phyloP scores from a whole-genome alignment of 2,888 invertebrate genomes.

The Apotomis capreana region DNA sequence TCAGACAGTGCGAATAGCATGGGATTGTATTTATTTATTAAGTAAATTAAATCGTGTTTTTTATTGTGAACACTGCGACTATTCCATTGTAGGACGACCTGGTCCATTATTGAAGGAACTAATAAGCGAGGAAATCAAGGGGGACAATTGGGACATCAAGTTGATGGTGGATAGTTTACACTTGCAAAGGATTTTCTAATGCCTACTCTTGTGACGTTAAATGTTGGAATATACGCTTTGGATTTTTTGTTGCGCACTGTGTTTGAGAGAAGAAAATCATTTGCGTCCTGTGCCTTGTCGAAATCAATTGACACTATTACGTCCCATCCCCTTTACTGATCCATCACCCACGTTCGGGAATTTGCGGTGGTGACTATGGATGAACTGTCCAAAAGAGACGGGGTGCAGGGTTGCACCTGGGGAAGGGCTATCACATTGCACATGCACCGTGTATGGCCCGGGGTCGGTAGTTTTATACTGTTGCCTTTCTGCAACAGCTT shows the following conservation, averaged over 20 bases:
- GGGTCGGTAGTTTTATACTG: not conserved
- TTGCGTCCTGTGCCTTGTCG: not conserved
- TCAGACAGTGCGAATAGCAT: no score
- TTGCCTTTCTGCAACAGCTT: no score
- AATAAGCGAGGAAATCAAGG: no score
- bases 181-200: not conserved
- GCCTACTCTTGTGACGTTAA: not conserved
- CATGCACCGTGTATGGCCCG: not conserved
- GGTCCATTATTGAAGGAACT: no score
- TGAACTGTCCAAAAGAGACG: not conserved
- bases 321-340: not conserved
- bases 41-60: no score
- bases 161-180: no score
- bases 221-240: not conserved
- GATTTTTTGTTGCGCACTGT: no score
- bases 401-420: slow-evolving; percentile 10
- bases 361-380: not conserved
- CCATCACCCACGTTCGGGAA: not conserved
- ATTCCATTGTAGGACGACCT: no score
- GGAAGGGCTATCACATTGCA: not conserved
- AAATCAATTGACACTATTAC: slow-evolving; percentile 1
- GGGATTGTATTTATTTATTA: no score
- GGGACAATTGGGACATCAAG: no score
- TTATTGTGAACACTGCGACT: no score
- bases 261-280: not conserved